These are phyloP conservation scores for Actinia tenebrosa DNA, from an alignment of 64 coral and sea anemone species.

Conservation along the genomic window DNA sequence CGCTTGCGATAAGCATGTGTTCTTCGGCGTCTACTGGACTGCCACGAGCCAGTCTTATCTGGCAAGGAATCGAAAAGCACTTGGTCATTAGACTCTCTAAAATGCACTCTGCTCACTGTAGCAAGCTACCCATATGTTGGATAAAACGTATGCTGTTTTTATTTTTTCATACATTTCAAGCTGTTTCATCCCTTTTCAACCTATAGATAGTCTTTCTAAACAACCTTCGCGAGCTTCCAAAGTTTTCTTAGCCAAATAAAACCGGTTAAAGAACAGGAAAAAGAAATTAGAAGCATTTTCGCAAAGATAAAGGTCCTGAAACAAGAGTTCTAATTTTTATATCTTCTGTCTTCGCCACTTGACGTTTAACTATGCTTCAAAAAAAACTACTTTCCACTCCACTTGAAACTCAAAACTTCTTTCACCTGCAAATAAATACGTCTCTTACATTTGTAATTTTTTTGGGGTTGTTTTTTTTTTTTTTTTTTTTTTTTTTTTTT, in stretches of 20 bases:
- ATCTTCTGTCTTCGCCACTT: conserved; percentile 3
- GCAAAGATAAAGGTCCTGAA: background rate
- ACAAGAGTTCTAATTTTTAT: background rate
- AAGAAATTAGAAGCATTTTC: background rate
- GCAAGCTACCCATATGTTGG: conserved; percentile 6
- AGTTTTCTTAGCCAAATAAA: background rate
- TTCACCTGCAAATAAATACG: background rate
- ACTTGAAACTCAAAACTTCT: background rate
- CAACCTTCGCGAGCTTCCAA: background rate
- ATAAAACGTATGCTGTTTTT: background rate
- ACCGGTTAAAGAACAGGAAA: background rate
- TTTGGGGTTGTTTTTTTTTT: too few species aligned
- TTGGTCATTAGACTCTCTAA: conserved; percentile 15
- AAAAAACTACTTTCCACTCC: background rate
- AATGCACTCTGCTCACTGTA: background rate
- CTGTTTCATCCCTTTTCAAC: background rate
- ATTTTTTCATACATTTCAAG: background rate
- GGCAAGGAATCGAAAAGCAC: conserved; percentile 7
- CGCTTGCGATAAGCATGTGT: conserved; percentile 9
- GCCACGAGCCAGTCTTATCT: conserved; percentile 4
- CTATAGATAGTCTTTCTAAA: background rate
- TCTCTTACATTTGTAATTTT: background rate
- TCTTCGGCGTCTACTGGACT: background rate
- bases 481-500: too few species aligned
- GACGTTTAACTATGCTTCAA: background rate